Base-by-base conservation (phyloP, 2,797 vertebrate species). In the Leptoclinus maculatus region DNA sequence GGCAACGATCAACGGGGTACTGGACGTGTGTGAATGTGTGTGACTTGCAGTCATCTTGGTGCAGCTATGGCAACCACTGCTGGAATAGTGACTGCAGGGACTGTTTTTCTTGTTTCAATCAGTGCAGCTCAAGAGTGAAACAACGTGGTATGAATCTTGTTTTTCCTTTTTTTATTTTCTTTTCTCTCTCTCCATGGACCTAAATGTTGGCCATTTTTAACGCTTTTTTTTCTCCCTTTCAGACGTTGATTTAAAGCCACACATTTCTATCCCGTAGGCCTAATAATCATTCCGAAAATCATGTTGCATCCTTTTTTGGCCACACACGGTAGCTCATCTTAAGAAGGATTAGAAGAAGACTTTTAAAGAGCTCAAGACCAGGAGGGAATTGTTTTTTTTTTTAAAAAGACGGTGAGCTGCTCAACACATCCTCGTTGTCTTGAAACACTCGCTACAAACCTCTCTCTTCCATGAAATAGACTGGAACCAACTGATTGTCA, bases 1-100 rank as follows among this genome's bases (percentile, higher is more conserved):
- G 91, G 92, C 91, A 93, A 92, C 87, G 73, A 92, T 91, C 90
- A 86, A 77, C 43, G 85, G 93, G 91, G 91, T 91, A 89, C 82
- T n/a, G 39, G 78, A 89, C 76, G 49, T 80, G 82, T 59, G 43
- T 89, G 85, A 90, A 88, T 88, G 87, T 87, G 88, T 86, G 87
- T 88, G 89, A 87, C 85, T 84, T 82, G 88, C 87, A 87, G 92
- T 85, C 49, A 13, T 25, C 89, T 84, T 84, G 73, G 91, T 88
- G 91, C 91, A 91, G 92, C 92, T 90, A 94, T 83, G 85, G 86
- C 85, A 87, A 87, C 88, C 85, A 68, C 80, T 59, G 85, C 91
- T 87, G 87, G 86, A 86, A 81, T 49, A 80, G 82, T 80, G 86
- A 87, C 91, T 87, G 88, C 87, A 86, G 90, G 91, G 85, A 88